phyloP scores from a whole-genome alignment of 92 coral and sea anemone species.

The Virgularia gustaviana region DNA sequence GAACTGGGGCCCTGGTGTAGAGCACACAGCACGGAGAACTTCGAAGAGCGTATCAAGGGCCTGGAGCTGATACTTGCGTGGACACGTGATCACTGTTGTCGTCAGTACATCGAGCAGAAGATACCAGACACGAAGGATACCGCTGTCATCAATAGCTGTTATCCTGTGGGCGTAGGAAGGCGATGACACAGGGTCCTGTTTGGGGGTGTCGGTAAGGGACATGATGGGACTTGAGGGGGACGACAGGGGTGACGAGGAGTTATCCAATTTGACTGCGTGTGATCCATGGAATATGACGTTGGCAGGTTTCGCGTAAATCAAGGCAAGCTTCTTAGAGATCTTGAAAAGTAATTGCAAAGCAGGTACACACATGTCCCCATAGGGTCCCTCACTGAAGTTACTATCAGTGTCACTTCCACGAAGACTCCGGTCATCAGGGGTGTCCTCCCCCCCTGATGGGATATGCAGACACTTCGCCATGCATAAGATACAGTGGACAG shows the following conservation, averaged over 20 bases:
- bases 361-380: conserved; percentile 80
- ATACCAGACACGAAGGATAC: conserved; percentile 95
- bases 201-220: conserved; percentile 32
- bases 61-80: conserved; percentile 95
- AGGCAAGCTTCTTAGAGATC: conserved; percentile 89
- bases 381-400: conserved; percentile 42
- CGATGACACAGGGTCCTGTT: conserved; percentile 39
- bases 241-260: conserved; percentile 31
- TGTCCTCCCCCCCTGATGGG: conserved; percentile 62
- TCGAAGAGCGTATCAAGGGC: conserved; percentile 91
- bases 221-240: conserved; percentile 31
- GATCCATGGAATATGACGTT: conserved; percentile 94
- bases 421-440: conserved; percentile 77
- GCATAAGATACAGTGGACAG: conserved; percentile 83
- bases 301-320: conserved; percentile 92
- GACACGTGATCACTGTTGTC: conserved; percentile 91
- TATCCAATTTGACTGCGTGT: conserved; percentile 66
- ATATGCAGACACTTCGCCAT: conserved; percentile 79
- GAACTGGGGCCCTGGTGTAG: conserved; percentile 96
- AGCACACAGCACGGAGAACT: conserved; percentile 75
- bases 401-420: conserved; percentile 64
- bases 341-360: conserved; percentile 77
- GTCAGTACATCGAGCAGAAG: conserved; percentile 95
- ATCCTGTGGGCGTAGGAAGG: conserved; percentile 73
- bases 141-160: conserved; percentile 93